These are phyloP conservation scores for Neotoxoptera formosana DNA, from an alignment of 1,140 invertebrate genomes.

Conservation along the genomic window DNA sequence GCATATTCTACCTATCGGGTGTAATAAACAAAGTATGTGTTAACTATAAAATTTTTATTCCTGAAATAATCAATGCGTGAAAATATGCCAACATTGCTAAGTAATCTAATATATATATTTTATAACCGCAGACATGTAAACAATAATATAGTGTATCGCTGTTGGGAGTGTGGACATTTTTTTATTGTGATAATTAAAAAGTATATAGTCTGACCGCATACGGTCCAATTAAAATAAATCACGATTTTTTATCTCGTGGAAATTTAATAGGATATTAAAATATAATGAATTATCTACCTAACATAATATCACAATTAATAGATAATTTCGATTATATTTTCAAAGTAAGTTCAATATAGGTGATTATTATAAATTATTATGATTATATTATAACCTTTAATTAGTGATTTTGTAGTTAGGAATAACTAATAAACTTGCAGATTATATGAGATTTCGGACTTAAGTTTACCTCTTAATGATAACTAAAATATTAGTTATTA, in stretches of 20 bases:
- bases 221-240: slow-evolving; percentile 29
- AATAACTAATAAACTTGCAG: neutral
- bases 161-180: neutral
- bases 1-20: neutral
- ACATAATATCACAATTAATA: neutral
- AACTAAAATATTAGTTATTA: neutral
- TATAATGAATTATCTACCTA: neutral
- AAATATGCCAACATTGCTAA: neutral
- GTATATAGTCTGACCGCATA: neutral
- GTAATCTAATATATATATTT: neutral
- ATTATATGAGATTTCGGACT: neutral
- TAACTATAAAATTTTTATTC: neutral
- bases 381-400: no score
- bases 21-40: neutral
- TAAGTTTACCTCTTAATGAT: neutral
- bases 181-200: slow-evolving; percentile 2
- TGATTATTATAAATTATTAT: no score
- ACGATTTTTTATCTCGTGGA: neutral
- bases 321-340: neutral
- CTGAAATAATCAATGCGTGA: neutral
- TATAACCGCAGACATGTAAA: neutral
- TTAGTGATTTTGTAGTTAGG: no score
- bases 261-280: neutral
- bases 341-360: neutral
- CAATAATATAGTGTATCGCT: neutral